Conservation (phyloP, 2,797 vertebrate genomes). For the Crocidura indochinensis region DNA sequence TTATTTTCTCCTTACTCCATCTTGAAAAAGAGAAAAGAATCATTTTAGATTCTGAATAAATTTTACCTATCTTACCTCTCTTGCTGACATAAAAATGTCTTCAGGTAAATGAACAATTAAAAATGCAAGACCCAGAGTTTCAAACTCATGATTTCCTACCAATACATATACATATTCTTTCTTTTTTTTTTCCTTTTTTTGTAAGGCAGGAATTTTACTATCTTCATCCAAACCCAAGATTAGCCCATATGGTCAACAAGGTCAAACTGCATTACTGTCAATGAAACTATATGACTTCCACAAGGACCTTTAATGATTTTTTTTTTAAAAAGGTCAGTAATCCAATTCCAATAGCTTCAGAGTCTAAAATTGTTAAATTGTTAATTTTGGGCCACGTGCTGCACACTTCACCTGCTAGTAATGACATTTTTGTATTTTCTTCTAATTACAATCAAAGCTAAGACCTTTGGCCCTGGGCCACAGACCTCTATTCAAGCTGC, state of each 20-base stretch:
- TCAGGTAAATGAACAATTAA: conserved; percentile 62
- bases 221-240: conserved; percentile 21
- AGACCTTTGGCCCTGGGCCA: conserved; percentile 91
- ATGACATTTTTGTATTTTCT: conserved; percentile 94
- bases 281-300: conserved; percentile 83
- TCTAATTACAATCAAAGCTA: conserved; percentile 91
- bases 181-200: background rate
- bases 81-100: conserved; percentile 63
- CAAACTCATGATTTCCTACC: conserved; percentile 2
- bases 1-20: conserved; percentile 68
- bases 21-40: conserved; percentile 38
- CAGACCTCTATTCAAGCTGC: conserved; percentile 90
- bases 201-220: background rate
- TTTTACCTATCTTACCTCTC: conserved; percentile 65
- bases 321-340: conserved; percentile 86
- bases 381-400: conserved; percentile 91
- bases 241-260: conserved; percentile 78
- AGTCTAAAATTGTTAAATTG: conserved; percentile 92
- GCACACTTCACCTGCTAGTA: conserved; percentile 93
- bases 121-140: conserved; percentile 62
- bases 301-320: conserved; percentile 75
- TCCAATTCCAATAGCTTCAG: conserved; percentile 89
- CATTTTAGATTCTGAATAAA: conserved; percentile 70
- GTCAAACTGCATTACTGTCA: conserved; percentile 74
- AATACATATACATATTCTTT: conserved; percentile 10